Conservation (phyloP, 2,113 vertebrate species). For the Odontesthes bonariensis region DNA sequence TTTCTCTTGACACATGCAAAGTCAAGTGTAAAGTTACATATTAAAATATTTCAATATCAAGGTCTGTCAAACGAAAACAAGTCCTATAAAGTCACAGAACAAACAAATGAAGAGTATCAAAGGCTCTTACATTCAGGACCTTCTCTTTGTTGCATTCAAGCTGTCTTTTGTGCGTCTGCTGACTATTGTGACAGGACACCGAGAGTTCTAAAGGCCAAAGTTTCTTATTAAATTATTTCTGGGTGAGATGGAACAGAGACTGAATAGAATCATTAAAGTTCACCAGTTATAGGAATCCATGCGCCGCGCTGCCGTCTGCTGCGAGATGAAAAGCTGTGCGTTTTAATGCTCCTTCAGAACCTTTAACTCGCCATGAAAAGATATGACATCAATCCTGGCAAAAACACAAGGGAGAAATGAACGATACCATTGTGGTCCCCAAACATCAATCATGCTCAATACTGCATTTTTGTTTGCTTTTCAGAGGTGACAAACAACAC, state of each 20-base stretch:
- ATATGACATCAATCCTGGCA: conserved; percentile 97
- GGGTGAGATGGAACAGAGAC: conserved; percentile 83
- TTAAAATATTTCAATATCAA: conserved; percentile 51
- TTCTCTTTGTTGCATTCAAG: conserved; percentile 75
- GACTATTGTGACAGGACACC: conserved; percentile 81
- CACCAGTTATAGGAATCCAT: conserved; percentile 83
- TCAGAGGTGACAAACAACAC: conserved; percentile 99
- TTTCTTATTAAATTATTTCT: conserved; percentile 94
- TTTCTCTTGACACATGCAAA: not conserved
- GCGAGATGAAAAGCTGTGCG: conserved; percentile 87
- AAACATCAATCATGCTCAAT: conserved; percentile 93
- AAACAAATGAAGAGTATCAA: conserved; percentile 76
- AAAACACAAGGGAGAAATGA: conserved; percentile 94
- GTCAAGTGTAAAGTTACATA: conserved; percentile 10
- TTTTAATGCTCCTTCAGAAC: conserved; percentile 88
- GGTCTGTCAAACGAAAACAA: conserved; percentile 66
- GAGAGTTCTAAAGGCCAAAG: conserved; percentile 80
- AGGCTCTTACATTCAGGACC: conserved; percentile 77
- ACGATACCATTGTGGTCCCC: conserved; percentile 95
- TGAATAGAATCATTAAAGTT: conserved; percentile 92
- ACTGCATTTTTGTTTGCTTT: conserved; percentile 98
- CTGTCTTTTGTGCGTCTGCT: conserved; percentile 80
- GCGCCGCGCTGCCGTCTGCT: conserved; percentile 80
- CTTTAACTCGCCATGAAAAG: conserved; percentile 97
- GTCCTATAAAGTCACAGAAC: conserved; percentile 70